Conservation (phyloP, 1,140 invertebrate genomes). For the Tetragnatha versicolor region DNA sequence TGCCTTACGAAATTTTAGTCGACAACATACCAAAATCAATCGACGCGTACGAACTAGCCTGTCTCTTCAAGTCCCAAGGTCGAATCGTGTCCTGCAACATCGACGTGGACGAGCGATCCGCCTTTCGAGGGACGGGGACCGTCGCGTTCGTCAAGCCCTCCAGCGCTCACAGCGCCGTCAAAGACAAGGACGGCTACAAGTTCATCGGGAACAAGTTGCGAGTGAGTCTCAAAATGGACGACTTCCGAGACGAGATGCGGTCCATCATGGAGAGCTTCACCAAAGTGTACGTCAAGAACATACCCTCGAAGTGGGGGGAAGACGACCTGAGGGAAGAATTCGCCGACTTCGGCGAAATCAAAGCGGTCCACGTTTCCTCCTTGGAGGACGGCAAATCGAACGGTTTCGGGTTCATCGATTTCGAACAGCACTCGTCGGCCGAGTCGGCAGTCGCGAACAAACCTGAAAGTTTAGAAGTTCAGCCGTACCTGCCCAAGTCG, state of each 20-base stretch:
- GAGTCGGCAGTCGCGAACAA: not conserved
- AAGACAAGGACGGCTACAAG: too few species aligned
- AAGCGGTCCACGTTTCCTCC: not conserved
- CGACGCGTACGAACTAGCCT: too few species aligned
- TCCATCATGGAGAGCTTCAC: not conserved
- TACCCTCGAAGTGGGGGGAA: not conserved
- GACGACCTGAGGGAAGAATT: not conserved
- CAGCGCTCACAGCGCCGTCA: too few species aligned
- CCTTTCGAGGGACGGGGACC: too few species aligned
- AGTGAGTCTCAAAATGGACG: too few species aligned
- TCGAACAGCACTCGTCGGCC: not conserved
- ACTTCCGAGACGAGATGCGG: not conserved
- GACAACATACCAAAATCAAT: too few species aligned
- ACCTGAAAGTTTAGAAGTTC: not conserved
- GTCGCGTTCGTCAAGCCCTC: too few species aligned
- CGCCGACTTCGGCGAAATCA: not conserved
- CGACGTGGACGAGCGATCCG: too few species aligned
- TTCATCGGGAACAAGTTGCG: too few species aligned
- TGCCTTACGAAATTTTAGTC: too few species aligned
- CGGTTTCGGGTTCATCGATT: constrained; percentile 27
- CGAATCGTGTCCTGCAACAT: too few species aligned
- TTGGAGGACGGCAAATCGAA: constrained; percentile 19
- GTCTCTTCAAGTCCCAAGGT: too few species aligned
- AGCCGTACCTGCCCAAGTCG: not conserved
- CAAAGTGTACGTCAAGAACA: not conserved